phyloP scores from a whole-genome alignment of 1,140 invertebrate species.

The Agraylea sexmaculata region DNA sequence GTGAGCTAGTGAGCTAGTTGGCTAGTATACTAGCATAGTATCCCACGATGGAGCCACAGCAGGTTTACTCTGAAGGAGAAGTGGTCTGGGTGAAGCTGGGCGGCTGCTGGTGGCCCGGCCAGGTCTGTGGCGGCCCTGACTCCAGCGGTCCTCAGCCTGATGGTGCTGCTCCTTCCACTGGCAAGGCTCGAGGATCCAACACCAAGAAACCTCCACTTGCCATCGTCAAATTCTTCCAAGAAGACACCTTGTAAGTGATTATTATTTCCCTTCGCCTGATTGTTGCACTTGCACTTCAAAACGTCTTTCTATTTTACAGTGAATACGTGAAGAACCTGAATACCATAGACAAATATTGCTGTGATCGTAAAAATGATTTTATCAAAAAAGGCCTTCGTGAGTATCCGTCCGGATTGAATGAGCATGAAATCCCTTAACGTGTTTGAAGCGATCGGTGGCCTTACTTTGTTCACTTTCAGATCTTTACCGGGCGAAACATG shows the following conservation, averaged over 20 bases:
- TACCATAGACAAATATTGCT: slow-evolving; percentile 64
- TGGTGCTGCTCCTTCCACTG: too few relatives aligned
- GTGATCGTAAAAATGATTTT: slow-evolving; percentile 62
- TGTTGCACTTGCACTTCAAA: too few relatives aligned
- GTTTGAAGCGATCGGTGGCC: neutral
- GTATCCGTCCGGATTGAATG: slow-evolving; percentile 29
- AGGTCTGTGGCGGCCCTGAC: slow-evolving; percentile 52
- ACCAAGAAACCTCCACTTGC: slow-evolving; percentile 61
- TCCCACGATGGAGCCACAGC: too few relatives aligned
- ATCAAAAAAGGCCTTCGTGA: slow-evolving; percentile 68
- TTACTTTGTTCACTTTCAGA: slow-evolving; percentile 30
- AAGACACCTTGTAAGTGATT: slow-evolving; percentile 55
- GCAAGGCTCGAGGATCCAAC: too few relatives aligned
- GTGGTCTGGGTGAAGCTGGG: slow-evolving; percentile 73
- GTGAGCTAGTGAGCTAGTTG: too few relatives aligned
- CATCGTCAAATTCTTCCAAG: slow-evolving; percentile 71
- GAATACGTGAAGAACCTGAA: slow-evolving; percentile 63
- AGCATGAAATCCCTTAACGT: neutral
- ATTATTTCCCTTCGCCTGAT: slow-evolving; percentile 1
- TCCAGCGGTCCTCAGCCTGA: slow-evolving; percentile 48
- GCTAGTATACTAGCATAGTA: too few relatives aligned
- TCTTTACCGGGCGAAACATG: slow-evolving; percentile 45
- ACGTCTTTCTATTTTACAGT: slow-evolving; percentile 51
- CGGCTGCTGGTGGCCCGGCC: slow-evolving; percentile 66
- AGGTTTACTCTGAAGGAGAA: slow-evolving; percentile 59